Conservation (phyloP, 2,888 invertebrate genomes). For the Dicranocentrus wangi region DNA sequence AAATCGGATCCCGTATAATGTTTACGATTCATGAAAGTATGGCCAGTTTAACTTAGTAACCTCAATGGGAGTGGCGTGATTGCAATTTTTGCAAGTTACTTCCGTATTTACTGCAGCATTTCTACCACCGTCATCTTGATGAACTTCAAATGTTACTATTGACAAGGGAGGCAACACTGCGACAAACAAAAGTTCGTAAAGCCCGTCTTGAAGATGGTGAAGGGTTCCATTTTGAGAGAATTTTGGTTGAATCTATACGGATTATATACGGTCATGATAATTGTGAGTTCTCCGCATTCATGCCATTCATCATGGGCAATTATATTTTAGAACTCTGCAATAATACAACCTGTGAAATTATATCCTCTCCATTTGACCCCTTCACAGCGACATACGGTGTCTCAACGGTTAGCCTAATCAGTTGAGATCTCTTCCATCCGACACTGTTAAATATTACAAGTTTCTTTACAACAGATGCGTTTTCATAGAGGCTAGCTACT, state of each 20-base stretch:
- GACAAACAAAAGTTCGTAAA: slow-evolving; percentile 22
- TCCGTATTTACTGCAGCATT: background rate
- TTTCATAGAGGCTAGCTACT: slow-evolving; percentile 26
- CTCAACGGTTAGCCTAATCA: slow-evolving; percentile 19
- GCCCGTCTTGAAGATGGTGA: background rate
- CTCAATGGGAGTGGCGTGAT: background rate
- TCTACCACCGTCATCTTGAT: background rate
- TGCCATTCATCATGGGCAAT: background rate
- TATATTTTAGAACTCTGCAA: background rate
- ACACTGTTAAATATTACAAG: slow-evolving; percentile 35
- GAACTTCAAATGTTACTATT: slow-evolving; percentile 21
- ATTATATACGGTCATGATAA: background rate
- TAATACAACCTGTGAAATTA: slow-evolving; percentile 15
- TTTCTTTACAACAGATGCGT: slow-evolving; percentile 31
- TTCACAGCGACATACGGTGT: slow-evolving; percentile 14
- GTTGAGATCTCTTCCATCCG: slow-evolving; percentile 18
- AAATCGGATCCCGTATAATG: too few species aligned
- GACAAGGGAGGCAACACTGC: slow-evolving; percentile 31
- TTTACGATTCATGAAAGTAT: too few species aligned
- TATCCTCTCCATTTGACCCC: background rate
- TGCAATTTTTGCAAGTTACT: slow-evolving; percentile 32
- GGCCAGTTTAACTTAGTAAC: too few species aligned
- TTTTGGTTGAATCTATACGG: background rate
- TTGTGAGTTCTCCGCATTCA: background rate
- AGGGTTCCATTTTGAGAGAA: background rate